phyloP scores from a whole-genome alignment of 1,140 invertebrate genomes.

The Scylla paramamosain region DNA sequence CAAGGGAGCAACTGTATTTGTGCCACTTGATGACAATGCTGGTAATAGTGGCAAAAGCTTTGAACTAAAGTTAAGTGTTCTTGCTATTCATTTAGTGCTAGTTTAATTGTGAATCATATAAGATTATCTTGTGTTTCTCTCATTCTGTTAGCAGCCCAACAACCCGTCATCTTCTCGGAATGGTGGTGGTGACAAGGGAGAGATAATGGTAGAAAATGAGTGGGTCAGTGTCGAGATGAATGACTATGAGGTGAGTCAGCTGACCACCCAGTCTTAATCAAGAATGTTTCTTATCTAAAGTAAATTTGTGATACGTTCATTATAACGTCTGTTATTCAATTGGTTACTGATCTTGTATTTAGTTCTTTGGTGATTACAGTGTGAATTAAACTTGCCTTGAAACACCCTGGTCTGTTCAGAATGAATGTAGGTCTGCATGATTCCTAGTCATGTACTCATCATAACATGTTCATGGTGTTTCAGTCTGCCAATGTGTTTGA shows the following conservation, averaged over 20 bases:
- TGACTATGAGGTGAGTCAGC: conserved; percentile 69
- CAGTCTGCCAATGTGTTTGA: conserved; percentile 71
- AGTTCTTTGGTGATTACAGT: background rate
- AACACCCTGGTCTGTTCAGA: no score
- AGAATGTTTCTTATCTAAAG: background rate
- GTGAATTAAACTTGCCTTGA: no score
- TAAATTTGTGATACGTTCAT: no score
- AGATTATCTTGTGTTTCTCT: background rate
- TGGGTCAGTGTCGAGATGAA: conserved; percentile 75
- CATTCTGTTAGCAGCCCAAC: conserved; percentile 55
- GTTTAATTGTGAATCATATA: no score
- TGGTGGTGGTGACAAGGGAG: conserved; percentile 71
- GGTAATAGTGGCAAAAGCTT: no score
- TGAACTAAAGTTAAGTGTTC: no score
- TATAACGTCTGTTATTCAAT: no score
- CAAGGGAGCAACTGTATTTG: background rate
- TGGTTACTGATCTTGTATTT: background rate
- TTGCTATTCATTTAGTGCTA: no score
- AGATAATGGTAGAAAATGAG: conserved; percentile 71
- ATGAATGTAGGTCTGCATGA: no score
- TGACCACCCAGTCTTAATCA: background rate
- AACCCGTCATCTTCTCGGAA: conserved; percentile 32
- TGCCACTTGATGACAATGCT: no score
- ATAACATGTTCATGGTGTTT: background rate
- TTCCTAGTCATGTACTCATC: no score